Base-by-base conservation (phyloP, 2,888 invertebrate genomes). In the Malthinus flaveolus region DNA sequence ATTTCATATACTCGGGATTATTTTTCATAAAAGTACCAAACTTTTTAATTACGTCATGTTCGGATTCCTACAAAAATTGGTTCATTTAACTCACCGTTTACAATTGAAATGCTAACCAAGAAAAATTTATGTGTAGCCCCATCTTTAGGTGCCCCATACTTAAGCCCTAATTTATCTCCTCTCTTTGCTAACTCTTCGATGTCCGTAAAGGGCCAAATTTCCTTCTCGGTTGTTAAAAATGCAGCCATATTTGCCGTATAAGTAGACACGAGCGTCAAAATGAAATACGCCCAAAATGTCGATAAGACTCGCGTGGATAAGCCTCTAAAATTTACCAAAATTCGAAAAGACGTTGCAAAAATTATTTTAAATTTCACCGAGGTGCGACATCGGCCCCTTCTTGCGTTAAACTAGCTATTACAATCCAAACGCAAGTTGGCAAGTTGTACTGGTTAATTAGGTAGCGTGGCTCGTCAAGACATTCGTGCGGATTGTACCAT, bases 181-280 rank as follows among this genome's bases (percentile, higher is more conserved):
- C 83, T 85, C 68, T 84, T 85, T 0, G 92, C 89, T 54, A 97
- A 81, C 75, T 95, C 95, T 57, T 90, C 88, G 0, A 93, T 92
- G 73, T 85, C 87, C 68, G 89, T 85, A 47, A 91, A 89, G 0
- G 87, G 86, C 57, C 85, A 85, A 53, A 84, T 84, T 7, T 86
- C 82, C 0, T 85, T 86, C 76, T 95, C 94, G 0, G 93, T 87
- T 0, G 95, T 94, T 9, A 95, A 80, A 74, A 93, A 95, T 1
- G 95, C 95, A 36, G 95, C 94, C 65, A 95, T 82, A 78, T 95
- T 95, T 7, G 95, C 95, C 0, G 94, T 94, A 73, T 95, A 95
- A 0, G 94, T 93, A 1, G 89, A 86, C 1, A 91, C 89, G 84
- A 92, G 90, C 70, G 94, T 93, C 33, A 95, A 79, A 0, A 91